phyloP scores from a whole-genome alignment of 2,888 invertebrate species.

The Eudasyphora cyanicolor region DNA sequence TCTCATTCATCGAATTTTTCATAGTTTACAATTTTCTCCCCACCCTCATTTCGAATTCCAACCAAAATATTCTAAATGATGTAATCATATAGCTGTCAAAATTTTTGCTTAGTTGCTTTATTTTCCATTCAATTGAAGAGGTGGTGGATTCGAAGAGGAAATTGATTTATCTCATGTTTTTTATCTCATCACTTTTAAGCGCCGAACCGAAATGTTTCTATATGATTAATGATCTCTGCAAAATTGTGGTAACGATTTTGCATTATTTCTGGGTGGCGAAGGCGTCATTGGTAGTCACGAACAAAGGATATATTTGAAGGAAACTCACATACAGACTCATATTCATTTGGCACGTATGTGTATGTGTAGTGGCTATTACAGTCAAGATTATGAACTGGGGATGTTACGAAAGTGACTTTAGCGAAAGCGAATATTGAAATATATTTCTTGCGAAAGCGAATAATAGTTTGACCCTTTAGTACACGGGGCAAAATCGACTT shows the following conservation, averaged over 20 bases:
- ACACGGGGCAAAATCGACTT: too few species aligned
- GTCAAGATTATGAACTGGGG: neutral
- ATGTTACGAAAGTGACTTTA: too few species aligned
- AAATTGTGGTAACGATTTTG: neutral
- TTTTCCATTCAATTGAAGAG: neutral
- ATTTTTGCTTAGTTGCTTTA: conserved; percentile 1
- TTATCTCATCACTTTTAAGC: neutral
- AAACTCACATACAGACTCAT: neutral
- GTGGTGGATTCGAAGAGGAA: conserved; percentile 21
- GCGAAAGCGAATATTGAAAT: too few species aligned
- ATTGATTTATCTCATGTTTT: conserved; percentile 47
- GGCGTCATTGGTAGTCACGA: too few species aligned
- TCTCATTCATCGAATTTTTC: too few species aligned
- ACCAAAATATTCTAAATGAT: neutral
- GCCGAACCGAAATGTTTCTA: conserved; percentile 3
- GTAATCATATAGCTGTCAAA: neutral
- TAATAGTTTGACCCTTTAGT: too few species aligned
- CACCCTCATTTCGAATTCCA: neutral
- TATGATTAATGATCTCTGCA: conserved; percentile 34
- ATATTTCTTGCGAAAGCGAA: too few species aligned
- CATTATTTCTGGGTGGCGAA: neutral
- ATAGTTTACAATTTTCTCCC: too few species aligned
- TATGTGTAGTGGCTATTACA: neutral
- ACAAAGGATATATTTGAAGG: neutral
- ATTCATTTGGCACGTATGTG: neutral